Evolutionary conservation across 2,113 vertebrate genomes (phyloP).

Genomic region (Crotalus helleri): DNA sequence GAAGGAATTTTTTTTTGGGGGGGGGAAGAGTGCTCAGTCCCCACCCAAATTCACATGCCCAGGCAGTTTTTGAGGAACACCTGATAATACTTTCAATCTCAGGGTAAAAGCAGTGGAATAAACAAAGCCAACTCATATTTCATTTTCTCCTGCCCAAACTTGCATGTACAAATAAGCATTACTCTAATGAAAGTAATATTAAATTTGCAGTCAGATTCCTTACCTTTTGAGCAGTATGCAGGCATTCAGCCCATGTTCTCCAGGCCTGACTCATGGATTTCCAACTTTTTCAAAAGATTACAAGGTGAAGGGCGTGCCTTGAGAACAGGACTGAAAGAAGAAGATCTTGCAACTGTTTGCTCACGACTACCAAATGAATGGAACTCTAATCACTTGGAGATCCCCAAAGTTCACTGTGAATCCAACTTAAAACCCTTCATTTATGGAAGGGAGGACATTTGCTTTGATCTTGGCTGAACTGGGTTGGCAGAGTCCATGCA

Average conservation of each 20-base stretch:
- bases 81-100: background rate
- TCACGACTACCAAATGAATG: background rate
- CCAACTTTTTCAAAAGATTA: background rate
- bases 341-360: background rate
- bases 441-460: background rate
- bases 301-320: background rate
- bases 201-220: background rate
- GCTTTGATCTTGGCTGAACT: background rate
- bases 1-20: background rate
- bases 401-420: background rate
- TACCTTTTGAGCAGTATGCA: background rate
- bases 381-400: background rate
- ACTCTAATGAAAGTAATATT: background rate
- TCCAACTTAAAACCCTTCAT: background rate
- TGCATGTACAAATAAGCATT: background rate
- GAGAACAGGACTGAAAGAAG: background rate
- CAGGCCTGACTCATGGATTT: background rate
- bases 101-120: background rate
- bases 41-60: background rate
- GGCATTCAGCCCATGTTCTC: rapidly evolving
- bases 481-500: background rate
- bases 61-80: background rate
- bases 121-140: background rate
- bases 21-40: background rate
- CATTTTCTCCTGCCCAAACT: background rate